Evolutionary conservation across 2,113 vertebrate species (phyloP), one percentile per base, ranked within the genome.

Genomic region (Perca schrenkii): DNA sequence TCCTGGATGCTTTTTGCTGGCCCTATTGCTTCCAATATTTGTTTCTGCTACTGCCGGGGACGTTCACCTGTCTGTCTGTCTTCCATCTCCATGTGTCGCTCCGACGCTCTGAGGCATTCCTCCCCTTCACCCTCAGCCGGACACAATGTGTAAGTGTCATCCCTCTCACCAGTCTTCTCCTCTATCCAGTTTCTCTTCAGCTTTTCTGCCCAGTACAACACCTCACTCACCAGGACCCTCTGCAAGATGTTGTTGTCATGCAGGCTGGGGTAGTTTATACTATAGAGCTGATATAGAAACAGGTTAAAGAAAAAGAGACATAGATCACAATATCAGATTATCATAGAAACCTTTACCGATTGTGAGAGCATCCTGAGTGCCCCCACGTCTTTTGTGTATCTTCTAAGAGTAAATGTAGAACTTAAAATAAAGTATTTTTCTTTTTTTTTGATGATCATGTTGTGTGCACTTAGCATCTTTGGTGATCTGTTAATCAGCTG

Each of bases 211-310:
- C 92, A 88, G 72, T 87, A 95, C 64, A 95, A 21, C 77, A 97
- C 96, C 90, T 97, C 97, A 50, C 49, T 91, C 16, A 96, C 82
- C 75, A 99, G 80, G 15, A 94, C 95, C 75, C 89, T 94, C 62
- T 86, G 94, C 58, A 97, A 88, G 77, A 96, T 96, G 86, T 96
- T 97, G 89, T 96, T 96, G 80, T 99, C 97, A 75, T 93, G 92
- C 50, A 99, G 93, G 87, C 97, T 99, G 15, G 98, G 98, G 78
- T 98, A 99, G 64, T 95, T 95, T 53, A 95, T 88, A 47, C 91
- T 95, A 86, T 96, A 97, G 66, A 99, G 86, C 98, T 99, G 87
- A 77, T 1, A n/a, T 6, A 57, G 13, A 72, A 58, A 70, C 15
- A 53, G 16, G 75, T 50, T 13, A 25, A 7, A 17, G 49, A 43